A percentile compares a stretch with the other conserved stretches of the same genome.
Evolutionary conservation across 1,140 invertebrate species (phyloP).

Genomic region (Platyscapa corneri): DNA sequence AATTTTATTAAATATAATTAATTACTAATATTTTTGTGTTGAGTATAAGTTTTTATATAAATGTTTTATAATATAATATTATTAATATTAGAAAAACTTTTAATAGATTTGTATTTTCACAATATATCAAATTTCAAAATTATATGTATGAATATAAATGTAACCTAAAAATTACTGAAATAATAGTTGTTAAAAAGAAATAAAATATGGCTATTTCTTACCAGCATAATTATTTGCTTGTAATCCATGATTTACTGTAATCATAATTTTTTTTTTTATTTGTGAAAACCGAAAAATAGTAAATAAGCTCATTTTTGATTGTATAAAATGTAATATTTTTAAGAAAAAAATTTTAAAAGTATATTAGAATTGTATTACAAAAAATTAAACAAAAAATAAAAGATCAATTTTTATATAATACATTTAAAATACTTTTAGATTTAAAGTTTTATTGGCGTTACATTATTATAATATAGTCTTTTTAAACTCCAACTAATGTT

Average conservation of each 20-base stretch:
- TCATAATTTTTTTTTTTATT: constrained; percentile 50
- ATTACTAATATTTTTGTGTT: too few relatives aligned
- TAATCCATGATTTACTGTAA: constrained; percentile 50
- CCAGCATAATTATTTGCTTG: constrained; percentile 55
- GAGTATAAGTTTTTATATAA: not conserved
- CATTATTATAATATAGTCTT: too few relatives aligned
- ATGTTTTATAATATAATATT: not conserved
- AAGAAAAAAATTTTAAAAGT: too few relatives aligned
- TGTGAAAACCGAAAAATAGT: constrained; percentile 41
- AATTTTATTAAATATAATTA: too few relatives aligned
- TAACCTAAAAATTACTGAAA: constrained; percentile 34
- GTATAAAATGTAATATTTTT: too few relatives aligned
- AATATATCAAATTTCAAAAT: not conserved
- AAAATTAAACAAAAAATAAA: too few relatives aligned
- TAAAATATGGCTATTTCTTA: constrained; percentile 46
- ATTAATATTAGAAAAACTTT: not conserved
- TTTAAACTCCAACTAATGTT: too few relatives aligned
- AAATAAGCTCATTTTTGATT: constrained; percentile 50
- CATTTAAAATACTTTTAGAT: too few relatives aligned
- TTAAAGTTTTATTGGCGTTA: too few relatives aligned
- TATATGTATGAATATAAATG: not conserved
- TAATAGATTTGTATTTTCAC: not conserved
- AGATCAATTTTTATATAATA: too few relatives aligned
- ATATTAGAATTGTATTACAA: too few relatives aligned
- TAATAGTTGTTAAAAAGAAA: too few relatives aligned